Base-by-base conservation (phyloP, 2,888 invertebrate species). In the Drosophila phalerata region DNA sequence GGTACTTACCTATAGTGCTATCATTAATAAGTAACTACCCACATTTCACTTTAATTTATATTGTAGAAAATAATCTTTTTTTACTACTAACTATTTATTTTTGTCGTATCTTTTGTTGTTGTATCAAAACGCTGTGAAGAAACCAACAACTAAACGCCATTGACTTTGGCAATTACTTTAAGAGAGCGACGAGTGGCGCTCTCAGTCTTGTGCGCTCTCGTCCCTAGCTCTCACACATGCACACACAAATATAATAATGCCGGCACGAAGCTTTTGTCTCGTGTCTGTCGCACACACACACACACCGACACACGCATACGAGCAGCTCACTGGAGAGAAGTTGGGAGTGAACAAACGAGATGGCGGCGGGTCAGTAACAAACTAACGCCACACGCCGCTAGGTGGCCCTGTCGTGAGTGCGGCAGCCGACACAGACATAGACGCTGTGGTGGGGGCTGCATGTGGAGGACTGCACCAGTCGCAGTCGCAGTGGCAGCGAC, bases 311-410 rank as follows among this genome's bases (percentile, higher is more conserved):
- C 28, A 53, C 52, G 8, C 8, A 47, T n/a, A 55, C 40, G 55
- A 49, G 15, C 55, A 32, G 57, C 55, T 43, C 51, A 38, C 55
- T 58, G 64, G 62, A 65, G 62, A 67, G 55, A 68, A 75, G 68
- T 77, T 65, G 79, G 79, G 79, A 79, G 77, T 72, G 71, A 56
- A 72, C 38, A 62, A 56, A 75, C 68, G 77, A 65, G 61, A 71
- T 75, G 79, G 73, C 79, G 76, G 72, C 82, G 81, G 80, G 73
- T 85, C 89, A 91, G 91, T 91, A 85, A 88, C 85, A 90, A 89
- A 91, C 83, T 84, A 90, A 83, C 87, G 89, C 90, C 90, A 89
- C 90, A 90, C 83, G 87, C 89, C 91, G 90, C 85, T 89, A 90
- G 91, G 90, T 89, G 90, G 90, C 90, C 79, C 80, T 81, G 79